These are phyloP conservation scores for Zaprionus tsacasi DNA, from an alignment of 1,140 invertebrate species.

Conservation along the genomic window DNA sequence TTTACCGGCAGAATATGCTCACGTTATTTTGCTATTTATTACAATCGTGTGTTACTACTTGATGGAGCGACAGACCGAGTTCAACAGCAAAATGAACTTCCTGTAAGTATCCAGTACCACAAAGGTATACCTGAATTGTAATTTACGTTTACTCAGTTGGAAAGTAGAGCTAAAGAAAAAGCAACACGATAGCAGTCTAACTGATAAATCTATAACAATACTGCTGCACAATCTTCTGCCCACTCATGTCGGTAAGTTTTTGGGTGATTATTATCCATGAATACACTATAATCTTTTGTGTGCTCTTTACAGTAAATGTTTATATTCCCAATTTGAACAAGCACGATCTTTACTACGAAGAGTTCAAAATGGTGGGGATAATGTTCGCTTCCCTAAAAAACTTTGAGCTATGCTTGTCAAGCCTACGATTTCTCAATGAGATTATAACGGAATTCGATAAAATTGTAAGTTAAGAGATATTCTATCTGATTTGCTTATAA, in stretches of 20 bases:
- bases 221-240: constrained; percentile 94
- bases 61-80: constrained; percentile 94
- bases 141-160: constrained; percentile 87
- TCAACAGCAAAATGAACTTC: constrained; percentile 92
- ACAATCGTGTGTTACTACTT: constrained; percentile 90
- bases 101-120: constrained; percentile 51
- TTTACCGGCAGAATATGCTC: constrained; percentile 87
- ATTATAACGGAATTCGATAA: constrained; percentile 95
- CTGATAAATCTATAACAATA: constrained; percentile 91
- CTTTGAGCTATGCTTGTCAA: constrained; percentile 87
- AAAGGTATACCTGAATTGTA: background rate
- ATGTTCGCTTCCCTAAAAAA: constrained; percentile 96
- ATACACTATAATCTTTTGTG: constrained; percentile 42
- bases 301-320: constrained; percentile 87
- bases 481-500: too few species aligned
- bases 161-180: constrained; percentile 92
- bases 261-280: too few species aligned
- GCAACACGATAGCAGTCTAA: constrained; percentile 90
- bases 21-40: constrained; percentile 88
- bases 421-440: constrained; percentile 92
- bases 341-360: constrained; percentile 93
- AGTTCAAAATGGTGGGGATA: constrained; percentile 92
- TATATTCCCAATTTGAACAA: constrained; percentile 89
- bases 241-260: constrained; percentile 90
- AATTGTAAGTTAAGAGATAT: constrained; percentile 45